Evolutionary conservation across 2,888 invertebrate genomes (phyloP).

Genomic region (Bombylius discolor): DNA sequence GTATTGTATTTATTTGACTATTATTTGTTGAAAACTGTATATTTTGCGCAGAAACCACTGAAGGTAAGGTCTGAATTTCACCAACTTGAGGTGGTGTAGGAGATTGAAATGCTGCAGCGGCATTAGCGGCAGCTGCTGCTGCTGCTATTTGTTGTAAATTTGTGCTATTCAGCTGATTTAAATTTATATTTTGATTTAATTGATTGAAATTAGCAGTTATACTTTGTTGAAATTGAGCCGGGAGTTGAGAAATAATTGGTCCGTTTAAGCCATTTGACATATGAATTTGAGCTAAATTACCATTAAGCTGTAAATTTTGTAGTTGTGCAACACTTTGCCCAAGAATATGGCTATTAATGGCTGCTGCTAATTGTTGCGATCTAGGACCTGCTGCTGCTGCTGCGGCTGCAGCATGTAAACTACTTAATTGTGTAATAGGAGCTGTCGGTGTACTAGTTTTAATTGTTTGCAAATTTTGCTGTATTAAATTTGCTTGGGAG

Average conservation of each 20-base stretch:
- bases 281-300: conserved; percentile 35
- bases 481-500: conserved; percentile 37
- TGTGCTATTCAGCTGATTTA: conserved; percentile 32
- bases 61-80: conserved; percentile 17
- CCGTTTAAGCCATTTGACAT: conserved; percentile 35
- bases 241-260: conserved; percentile 30
- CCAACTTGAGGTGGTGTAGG: conserved; percentile 24
- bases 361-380: conserved; percentile 34
- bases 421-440: conserved; percentile 30
- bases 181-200: conserved; percentile 26
- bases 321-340: conserved; percentile 34
- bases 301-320: conserved; percentile 34
- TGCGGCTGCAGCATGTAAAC: conserved; percentile 28
- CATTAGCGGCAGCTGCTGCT: conserved; percentile 23
- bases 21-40: conserved; percentile 19
- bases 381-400: conserved; percentile 22
- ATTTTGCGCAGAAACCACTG: conserved; percentile 18
- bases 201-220: conserved; percentile 25
- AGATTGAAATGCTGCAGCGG: conserved; percentile 28
- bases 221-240: conserved; percentile 34
- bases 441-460: conserved; percentile 25
- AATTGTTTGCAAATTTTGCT: conserved; percentile 35
- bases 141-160: conserved; percentile 29
- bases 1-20: conserved; percentile 5
- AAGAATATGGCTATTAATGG: conserved; percentile 33